Conservation (phyloP, 2,888 invertebrate species). For the Cryptocephalus moraei region DNA sequence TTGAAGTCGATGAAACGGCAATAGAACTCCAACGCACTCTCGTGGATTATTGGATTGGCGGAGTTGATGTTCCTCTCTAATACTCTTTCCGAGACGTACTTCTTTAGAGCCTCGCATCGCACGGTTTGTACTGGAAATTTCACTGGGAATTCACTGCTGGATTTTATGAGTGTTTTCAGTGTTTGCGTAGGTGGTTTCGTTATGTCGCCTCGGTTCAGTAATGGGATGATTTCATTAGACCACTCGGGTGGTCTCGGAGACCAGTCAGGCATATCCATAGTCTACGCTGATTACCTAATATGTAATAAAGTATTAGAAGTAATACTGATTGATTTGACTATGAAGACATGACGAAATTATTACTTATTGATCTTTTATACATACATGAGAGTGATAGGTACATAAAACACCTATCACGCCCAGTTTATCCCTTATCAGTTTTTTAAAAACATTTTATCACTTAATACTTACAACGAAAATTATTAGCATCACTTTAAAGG, state of each 20-base stretch:
- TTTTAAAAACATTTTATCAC: no score
- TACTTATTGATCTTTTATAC: no score
- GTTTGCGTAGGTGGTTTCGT: neutral
- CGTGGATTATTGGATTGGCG: slow-evolving; percentile 60
- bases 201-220: slow-evolving; percentile 4
- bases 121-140: slow-evolving; percentile 35
- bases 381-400: no score
- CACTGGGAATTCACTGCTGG: slow-evolving; percentile 35
- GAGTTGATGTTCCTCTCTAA: slow-evolving; percentile 43
- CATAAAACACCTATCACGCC: no score
- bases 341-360: no score
- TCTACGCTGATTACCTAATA: no score
- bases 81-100: slow-evolving; percentile 10
- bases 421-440: no score
- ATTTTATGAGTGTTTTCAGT: slow-evolving; percentile 29
- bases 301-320: no score
- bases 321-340: no score
- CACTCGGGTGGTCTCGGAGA: slow-evolving; percentile 14
- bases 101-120: slow-evolving; percentile 25
- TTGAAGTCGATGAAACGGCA: slow-evolving; percentile 57
- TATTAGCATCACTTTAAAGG: no score
- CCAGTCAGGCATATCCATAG: slow-evolving; percentile 13
- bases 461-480: no score
- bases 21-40: slow-evolving; percentile 51
- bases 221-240: slow-evolving; percentile 9